Base-by-base conservation (phyloP, 2,113 vertebrate species). In the Dinomys branickii region DNA sequence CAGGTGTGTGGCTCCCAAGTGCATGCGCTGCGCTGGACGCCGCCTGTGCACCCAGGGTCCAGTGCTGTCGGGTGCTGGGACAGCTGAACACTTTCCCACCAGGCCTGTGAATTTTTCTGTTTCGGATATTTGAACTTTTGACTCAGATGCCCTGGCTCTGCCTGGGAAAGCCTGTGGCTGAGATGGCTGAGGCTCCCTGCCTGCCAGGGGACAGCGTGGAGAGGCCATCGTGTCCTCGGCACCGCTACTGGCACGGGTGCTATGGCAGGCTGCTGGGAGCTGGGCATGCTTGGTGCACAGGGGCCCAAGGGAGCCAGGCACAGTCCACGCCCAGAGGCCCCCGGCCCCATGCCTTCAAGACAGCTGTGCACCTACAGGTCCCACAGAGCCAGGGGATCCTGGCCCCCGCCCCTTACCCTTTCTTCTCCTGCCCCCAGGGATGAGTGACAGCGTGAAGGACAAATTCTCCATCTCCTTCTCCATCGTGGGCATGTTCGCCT, bases 401-500 rank as follows among this genome's bases (percentile, higher is more conserved):
- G 7, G 33, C 61, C 33, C 41, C 47, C 17, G 38, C 17, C 5
- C 5, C 90, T 95, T 84, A 97, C 5, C 26, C 6, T 30, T 26
- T 33, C 41, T 59, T 50, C 67, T 54, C 67, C 9, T 44, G 65
- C 50, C 75, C 90, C 12, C 98, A 99, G 99, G 99, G 95, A 98
- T 99, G 98, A 99, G 99, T 67, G 99, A 99, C 98, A 99, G 98
- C 0, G 98, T 99, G 98, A 99, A 99, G 98, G 99, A 99, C 97
- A 99, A 99, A 82, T 99, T 99, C 98, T 99, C 99, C 2, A 98
- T 99, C 2, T 98, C 99, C 0, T 99, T 99, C 97, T 99, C 99
- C 98, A 99, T 99, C 78, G 99, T 99, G 91, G 99, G 99, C 94
- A 99, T 99, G 99, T 99, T 99, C 95, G 99, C 99, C 13, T 99